Conservation (phyloP, 1,140 invertebrate genomes). For the Hypothenemus hampei region DNA sequence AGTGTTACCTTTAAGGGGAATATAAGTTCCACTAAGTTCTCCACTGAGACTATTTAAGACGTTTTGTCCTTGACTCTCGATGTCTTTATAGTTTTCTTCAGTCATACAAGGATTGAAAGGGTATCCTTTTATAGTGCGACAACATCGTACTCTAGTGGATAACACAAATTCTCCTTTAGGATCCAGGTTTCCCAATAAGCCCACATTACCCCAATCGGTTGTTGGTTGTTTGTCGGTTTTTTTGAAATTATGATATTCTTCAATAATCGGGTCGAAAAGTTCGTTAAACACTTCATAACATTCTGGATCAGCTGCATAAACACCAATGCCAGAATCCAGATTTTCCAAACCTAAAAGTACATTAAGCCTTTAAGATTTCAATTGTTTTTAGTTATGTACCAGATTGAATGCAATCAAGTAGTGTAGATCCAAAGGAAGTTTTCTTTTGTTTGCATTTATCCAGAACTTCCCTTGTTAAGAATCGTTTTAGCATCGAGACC, state of each 20-base stretch:
- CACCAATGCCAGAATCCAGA: constrained; percentile 57
- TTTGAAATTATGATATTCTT: constrained; percentile 69
- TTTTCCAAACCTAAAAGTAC: constrained; percentile 55
- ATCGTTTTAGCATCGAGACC: constrained; percentile 68
- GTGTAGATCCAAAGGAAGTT: constrained; percentile 54
- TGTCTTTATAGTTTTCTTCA: constrained; percentile 60
- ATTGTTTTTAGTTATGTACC: constrained; percentile 25
- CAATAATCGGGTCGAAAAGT: constrained; percentile 73
- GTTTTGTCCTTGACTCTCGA: constrained; percentile 47
- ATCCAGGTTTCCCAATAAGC: constrained; percentile 66
- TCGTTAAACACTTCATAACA: constrained; percentile 62
- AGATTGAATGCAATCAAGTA: constrained; percentile 65
- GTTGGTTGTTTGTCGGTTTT: constrained; percentile 59
- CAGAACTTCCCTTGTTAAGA: constrained; percentile 59
- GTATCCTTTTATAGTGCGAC: constrained; percentile 62
- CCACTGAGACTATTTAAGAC: constrained; percentile 38
- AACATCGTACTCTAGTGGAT: constrained; percentile 70
- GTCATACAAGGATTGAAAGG: constrained; percentile 73
- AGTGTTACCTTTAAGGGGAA: constrained; percentile 60
- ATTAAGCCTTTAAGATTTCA: not conserved
- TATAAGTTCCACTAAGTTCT: constrained; percentile 63
- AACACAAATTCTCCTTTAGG: constrained; percentile 63
- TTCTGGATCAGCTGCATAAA: constrained; percentile 71
- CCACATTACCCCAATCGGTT: constrained; percentile 64
- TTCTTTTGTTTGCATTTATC: constrained; percentile 59